These are phyloP conservation scores for Cinclus mexicanus DNA, from an alignment of 2,113 vertebrate genomes.

Conservation along the genomic window DNA sequence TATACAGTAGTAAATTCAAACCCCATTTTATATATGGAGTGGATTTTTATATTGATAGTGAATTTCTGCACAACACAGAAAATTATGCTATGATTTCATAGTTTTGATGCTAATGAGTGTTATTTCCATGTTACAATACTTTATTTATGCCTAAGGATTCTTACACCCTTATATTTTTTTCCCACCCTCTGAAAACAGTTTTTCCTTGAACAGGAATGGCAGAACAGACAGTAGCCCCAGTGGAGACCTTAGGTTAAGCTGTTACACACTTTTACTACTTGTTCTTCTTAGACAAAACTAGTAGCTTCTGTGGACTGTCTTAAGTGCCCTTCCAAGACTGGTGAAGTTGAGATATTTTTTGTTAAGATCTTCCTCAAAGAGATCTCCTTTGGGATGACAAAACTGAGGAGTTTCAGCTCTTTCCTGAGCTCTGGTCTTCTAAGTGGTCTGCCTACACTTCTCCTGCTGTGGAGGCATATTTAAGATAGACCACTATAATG, in stretches of 20 bases:
- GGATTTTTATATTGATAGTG: neutral
- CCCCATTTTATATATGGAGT: neutral
- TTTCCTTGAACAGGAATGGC: neutral
- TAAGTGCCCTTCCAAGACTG: neutral
- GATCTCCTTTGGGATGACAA: neutral
- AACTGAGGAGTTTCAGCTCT: neutral
- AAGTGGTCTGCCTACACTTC: neutral
- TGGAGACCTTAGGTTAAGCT: neutral
- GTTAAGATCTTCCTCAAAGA: neutral
- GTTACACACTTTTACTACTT: neutral
- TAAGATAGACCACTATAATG: neutral
- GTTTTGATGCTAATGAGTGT: neutral
- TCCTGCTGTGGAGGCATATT: neutral
- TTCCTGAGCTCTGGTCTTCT: neutral
- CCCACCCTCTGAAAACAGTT: neutral
- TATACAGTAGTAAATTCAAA: neutral
- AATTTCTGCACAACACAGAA: constrained; percentile 48
- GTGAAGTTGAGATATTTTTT: neutral
- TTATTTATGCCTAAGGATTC: neutral
- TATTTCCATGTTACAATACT: constrained; percentile 23
- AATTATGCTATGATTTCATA: constrained; percentile 10
- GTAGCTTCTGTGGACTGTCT: neutral
- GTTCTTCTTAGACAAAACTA: neutral
- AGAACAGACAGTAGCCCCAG: neutral
- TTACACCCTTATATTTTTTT: neutral